Conservation (phyloP, 2,888 invertebrate species). For the Yponomeuta sedellus region DNA sequence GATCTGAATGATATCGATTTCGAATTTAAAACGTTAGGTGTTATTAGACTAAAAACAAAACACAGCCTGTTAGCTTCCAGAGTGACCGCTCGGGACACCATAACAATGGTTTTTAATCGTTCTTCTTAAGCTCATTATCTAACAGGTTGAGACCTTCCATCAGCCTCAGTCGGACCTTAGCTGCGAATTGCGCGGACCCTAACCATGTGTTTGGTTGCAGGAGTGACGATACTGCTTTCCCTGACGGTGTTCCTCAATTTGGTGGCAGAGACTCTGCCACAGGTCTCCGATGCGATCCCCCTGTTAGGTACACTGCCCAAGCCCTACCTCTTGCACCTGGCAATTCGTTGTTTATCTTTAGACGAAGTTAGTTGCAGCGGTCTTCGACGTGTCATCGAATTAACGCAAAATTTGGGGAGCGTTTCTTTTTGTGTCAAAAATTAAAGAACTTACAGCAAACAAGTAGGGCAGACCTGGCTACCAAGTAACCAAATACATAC, state of each 20-base stretch:
- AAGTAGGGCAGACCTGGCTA: too few relatives aligned
- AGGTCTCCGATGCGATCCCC: constrained; percentile 99
- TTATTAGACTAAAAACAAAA: too few relatives aligned
- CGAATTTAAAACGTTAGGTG: too few relatives aligned
- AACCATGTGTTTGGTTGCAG: constrained; percentile 83
- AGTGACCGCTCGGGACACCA: too few relatives aligned
- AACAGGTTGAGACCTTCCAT: too few relatives aligned
- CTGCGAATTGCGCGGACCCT: background rate
- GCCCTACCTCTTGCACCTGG: constrained; percentile 30
- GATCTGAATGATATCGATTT: too few relatives aligned
- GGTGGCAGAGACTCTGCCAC: constrained; percentile 99
- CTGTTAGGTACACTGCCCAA: constrained; percentile 93
- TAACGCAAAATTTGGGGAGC: background rate
- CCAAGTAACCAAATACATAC: too few relatives aligned
- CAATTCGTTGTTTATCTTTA: background rate
- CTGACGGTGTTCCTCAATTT: constrained; percentile 99
- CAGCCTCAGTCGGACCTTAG: background rate
- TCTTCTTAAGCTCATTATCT: too few relatives aligned
- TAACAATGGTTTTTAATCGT: too few relatives aligned
- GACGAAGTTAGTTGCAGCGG: background rate
- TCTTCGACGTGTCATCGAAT: background rate
- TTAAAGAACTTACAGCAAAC: too few relatives aligned
- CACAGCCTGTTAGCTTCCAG: too few relatives aligned
- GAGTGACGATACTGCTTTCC: constrained; percentile 99
- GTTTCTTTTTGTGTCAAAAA: too few relatives aligned